Percentiles rank a stretch among this genome's conserved stretches.
Evolutionary conservation across 2,797 vertebrate species (phyloP).

Genomic region (Anomalospiza imberbis): DNA sequence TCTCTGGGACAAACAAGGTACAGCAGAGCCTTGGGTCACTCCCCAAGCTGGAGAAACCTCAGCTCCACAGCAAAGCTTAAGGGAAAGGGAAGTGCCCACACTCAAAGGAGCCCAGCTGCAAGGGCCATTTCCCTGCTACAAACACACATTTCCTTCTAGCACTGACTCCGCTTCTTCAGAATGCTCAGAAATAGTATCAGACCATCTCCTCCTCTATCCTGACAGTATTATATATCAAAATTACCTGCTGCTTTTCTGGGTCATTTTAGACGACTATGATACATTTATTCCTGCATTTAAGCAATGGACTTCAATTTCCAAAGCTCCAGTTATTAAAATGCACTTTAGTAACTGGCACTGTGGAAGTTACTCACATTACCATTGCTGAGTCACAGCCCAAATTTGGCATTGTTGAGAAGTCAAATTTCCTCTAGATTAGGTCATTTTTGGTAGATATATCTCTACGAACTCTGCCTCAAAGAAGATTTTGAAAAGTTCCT

Average conservation of each 20-base stretch:
- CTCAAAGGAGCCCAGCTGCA: not conserved
- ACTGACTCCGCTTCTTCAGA: not conserved
- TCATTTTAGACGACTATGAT: not conserved
- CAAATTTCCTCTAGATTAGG: not conserved
- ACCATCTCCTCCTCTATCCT: not conserved
- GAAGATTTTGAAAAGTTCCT: not conserved
- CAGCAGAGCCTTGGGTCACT: not conserved
- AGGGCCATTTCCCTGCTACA: not conserved
- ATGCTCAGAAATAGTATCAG: not conserved
- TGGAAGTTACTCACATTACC: not conserved
- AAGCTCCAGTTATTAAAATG: not conserved
- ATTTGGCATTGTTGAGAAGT: not conserved
- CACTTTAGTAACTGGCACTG: not conserved
- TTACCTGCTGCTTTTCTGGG: not conserved
- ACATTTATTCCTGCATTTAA: not conserved
- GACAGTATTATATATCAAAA: not conserved
- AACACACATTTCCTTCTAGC: not conserved
- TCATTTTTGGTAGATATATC: not conserved
- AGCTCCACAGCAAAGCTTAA: not conserved
- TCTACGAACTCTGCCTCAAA: not conserved
- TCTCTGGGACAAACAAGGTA: not conserved
- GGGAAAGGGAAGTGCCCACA: not conserved
- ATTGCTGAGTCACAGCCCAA: not conserved
- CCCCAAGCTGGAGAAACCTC: not conserved
- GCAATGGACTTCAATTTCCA: not conserved